phyloP scores from a whole-genome alignment of 2,113 vertebrate genomes.

The Nansenia antarctica region DNA sequence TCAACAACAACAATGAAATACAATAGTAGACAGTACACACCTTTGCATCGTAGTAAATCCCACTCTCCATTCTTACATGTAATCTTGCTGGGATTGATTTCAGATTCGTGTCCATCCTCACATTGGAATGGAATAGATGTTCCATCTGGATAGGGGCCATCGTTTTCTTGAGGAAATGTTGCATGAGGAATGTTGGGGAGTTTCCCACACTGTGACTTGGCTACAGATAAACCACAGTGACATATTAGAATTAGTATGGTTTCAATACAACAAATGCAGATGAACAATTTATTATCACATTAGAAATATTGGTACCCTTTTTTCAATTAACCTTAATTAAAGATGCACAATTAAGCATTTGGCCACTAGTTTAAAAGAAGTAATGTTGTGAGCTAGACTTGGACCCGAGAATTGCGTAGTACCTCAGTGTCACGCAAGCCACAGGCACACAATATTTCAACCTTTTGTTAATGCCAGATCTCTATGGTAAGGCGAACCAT shows the following conservation, averaged over 20 bases:
- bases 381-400: no score
- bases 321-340: no score
- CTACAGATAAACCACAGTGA: constrained; percentile 20
- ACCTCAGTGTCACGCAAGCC: no score
- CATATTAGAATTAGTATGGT: not conserved
- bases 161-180: rapidly evolving
- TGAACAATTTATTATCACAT: not conserved
- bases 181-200: constrained; percentile 44
- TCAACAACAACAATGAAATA: no score
- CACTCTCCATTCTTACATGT: not conserved
- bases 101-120: not conserved
- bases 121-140: rapidly evolving
- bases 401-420: no score
- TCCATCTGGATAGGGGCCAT: rapidly evolving
- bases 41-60: not conserved
- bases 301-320: no score
- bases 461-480: no score
- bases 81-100: rapidly evolving
- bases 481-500: no score
- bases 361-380: no score
- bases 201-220: constrained; percentile 5
- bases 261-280: not conserved
- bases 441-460: no score
- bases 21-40: no score
- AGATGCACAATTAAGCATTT: no score